Conservation (phyloP, 2,797 vertebrate species). For the Rousettus madagascariensis region DNA sequence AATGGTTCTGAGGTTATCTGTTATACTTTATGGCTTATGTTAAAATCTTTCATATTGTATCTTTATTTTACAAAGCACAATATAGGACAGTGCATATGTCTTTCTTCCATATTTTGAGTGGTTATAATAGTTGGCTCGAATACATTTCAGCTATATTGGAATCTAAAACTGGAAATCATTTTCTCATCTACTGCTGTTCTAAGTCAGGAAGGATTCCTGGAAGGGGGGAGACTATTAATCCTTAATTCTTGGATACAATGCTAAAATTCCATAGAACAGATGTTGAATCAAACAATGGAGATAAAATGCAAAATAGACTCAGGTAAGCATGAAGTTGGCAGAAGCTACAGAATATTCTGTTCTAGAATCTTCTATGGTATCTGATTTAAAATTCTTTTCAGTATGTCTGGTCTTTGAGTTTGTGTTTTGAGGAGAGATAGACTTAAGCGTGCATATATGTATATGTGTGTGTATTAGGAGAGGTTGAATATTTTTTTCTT, state of each 20-base stretch:
- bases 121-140: background rate
- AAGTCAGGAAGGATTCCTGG: background rate
- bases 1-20: background rate
- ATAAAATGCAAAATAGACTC: background rate
- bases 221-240: background rate
- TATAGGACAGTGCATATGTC: background rate
- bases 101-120: background rate
- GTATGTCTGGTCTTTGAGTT: background rate
- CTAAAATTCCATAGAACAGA: background rate
- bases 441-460: background rate
- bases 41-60: background rate
- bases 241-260: background rate
- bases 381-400: background rate
- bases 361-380: background rate
- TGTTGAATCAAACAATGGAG: background rate
- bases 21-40: background rate
- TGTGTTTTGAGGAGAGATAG: conserved; percentile 17
- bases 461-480: background rate
- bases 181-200: background rate
- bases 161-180: background rate
- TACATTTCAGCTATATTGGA: conserved; percentile 8
- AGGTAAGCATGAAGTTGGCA: background rate
- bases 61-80: background rate
- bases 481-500: background rate
- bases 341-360: background rate